Evolutionary conservation across 2,113 vertebrate species (phyloP), one percentile per base, ranked within the genome.

Genomic region (Pygoscelis antarcticus): DNA sequence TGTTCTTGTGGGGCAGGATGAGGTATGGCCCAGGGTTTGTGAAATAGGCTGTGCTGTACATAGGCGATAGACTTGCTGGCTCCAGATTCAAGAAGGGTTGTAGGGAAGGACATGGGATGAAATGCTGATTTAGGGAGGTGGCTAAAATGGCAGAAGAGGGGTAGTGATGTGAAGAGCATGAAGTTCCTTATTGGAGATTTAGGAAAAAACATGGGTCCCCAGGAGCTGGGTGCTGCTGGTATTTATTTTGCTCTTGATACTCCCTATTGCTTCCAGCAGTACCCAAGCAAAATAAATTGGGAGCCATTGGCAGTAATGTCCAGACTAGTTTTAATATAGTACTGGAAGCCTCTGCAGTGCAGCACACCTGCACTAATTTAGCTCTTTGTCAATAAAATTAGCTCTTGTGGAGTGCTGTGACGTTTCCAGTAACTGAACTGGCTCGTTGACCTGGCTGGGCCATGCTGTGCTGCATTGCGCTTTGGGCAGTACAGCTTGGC

Each of bases 371-470:
- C 52, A 14, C 75, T 95, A 36, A 86, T 95, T 88, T 86, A 92
- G 70, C 83, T 95, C 55, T 93, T 90, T 90, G 68, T 92, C 93
- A 83, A 88, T 92, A 20, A 77, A 89, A 89, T 78, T 47, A 86
- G 68, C 60, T 90, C 80, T 72, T 34, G 46, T 74, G 29, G 58
- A 72, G 60, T 47, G 29, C 47, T 62, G 54, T 58, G 78, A 25
- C 1, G 1, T 58, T 96, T 91, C 83, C 79, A 92, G 93, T 46
- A 77, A 42, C 38, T 70, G 87, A 82, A 47, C 15, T 79, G 74
- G 38, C 51, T 86, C 25, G 13, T 32, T 92, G 92, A 81, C 79
- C 71, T 0, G 3, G 27, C 83, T 61, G 88, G 85, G 79, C 69
- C 5, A 2, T 34, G 80, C 36, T 0, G 1, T 74, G 74, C 90